Evolutionary conservation across 2,113 vertebrate genomes (phyloP).

Genomic region (Pituophis catenifer): DNA sequence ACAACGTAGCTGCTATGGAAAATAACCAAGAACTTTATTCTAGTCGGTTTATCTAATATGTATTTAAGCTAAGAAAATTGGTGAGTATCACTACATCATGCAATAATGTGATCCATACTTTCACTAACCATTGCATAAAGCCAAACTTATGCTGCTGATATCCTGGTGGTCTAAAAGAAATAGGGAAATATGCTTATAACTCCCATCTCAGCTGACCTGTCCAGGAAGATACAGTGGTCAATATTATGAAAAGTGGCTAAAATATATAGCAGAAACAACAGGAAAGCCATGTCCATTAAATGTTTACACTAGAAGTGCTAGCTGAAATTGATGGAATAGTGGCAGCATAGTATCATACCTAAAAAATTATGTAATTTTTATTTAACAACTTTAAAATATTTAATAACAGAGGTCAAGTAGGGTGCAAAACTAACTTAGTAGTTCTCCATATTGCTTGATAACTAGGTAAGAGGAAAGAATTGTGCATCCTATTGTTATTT

Average conservation of each 20-base stretch:
- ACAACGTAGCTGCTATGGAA: neutral
- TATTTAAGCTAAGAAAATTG: neutral
- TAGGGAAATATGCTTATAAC: neutral
- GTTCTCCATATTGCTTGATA: neutral
- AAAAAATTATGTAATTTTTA: neutral
- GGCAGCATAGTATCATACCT: neutral
- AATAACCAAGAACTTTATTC: neutral
- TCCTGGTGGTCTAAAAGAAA: neutral
- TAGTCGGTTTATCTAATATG: neutral
- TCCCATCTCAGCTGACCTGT: neutral
- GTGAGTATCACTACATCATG: neutral
- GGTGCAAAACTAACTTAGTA: neutral
- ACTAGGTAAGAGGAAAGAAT: neutral
- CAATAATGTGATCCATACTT: neutral
- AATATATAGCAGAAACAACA: neutral
- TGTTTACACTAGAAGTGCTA: neutral
- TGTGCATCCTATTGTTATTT: neutral
- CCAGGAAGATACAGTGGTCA: neutral
- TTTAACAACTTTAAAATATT: neutral
- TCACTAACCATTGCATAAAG: neutral
- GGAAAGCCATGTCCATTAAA: neutral
- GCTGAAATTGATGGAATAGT: neutral
- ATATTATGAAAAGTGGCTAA: neutral
- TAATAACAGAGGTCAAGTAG: neutral
- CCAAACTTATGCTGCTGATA: neutral